Conservation (phyloP, 2,113 vertebrate species). For the Chrysemys picta region DNA sequence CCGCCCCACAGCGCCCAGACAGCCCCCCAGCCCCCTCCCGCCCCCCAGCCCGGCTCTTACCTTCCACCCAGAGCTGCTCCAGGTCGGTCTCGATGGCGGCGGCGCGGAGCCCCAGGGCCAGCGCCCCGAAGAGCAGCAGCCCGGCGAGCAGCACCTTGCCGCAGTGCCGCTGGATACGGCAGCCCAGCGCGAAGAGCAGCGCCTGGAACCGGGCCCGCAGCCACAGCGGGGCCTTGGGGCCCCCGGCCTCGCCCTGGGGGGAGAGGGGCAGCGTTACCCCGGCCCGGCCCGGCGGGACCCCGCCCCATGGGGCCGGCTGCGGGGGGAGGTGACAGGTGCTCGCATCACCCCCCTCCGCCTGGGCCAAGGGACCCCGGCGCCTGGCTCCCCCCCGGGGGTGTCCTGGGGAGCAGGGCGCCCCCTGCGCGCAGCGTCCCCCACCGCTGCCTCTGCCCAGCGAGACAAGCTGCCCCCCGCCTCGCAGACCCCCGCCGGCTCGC, state of each 20-base stretch:
- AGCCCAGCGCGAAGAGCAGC: slow-evolving; percentile 96
- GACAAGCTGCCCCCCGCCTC: too few relatives aligned
- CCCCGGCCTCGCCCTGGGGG: slow-evolving; percentile 87
- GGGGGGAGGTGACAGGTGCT: not conserved
- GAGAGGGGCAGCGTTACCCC: slow-evolving; percentile 58
- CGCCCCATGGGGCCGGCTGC: too few relatives aligned
- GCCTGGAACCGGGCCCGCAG: slow-evolving; percentile 94
- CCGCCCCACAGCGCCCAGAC: not conserved
- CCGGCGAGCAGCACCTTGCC: slow-evolving; percentile 98
- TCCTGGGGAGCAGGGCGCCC: too few relatives aligned
- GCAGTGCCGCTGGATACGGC: slow-evolving; percentile 96
- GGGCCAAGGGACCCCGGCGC: not conserved
- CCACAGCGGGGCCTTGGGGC: slow-evolving; percentile 93
- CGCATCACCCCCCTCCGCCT: not conserved
- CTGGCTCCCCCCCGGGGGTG: too few relatives aligned
- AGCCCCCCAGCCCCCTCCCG: not conserved
- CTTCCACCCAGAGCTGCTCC: slow-evolving; percentile 98
- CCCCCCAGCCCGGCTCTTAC: slow-evolving; percentile 79
- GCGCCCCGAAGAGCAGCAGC: slow-evolving; percentile 93
- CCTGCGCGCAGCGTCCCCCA: too few relatives aligned
- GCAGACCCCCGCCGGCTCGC: too few relatives aligned
- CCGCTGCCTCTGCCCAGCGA: too few relatives aligned
- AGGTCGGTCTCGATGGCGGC: slow-evolving; percentile 97
- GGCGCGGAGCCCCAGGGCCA: slow-evolving; percentile 94
- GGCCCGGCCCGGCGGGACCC: not conserved